phyloP scores from a whole-genome alignment of 35 echinoderm and acorn worm genomes.

The Ophioderma brevispina region DNA sequence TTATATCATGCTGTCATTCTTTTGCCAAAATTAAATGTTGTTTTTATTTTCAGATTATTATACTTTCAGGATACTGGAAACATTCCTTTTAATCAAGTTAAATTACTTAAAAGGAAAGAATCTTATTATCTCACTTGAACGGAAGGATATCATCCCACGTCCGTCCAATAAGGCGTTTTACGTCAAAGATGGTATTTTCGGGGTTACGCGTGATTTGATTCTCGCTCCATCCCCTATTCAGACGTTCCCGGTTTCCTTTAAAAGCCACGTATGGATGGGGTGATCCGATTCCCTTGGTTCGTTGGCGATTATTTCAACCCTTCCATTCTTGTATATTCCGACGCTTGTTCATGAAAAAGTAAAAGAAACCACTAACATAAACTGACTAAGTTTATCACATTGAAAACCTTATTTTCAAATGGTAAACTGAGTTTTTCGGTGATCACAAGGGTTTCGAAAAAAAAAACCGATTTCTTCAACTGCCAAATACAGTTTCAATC shows the following conservation, averaged over 20 bases:
- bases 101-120: slow-evolving; percentile 88
- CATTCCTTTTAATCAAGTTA: too few species aligned
- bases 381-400: too few species aligned
- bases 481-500: too few species aligned
- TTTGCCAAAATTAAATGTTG: background rate
- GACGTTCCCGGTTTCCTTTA: slow-evolving; percentile 76
- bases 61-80: too few species aligned
- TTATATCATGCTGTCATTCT: background rate
- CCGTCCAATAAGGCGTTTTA: slow-evolving; percentile 92
- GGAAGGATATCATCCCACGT: slow-evolving; percentile 74
- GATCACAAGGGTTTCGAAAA: too few species aligned
- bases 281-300: slow-evolving; percentile 99
- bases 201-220: slow-evolving; percentile 93
- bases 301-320: slow-evolving; percentile 98
- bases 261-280: slow-evolving; percentile 96
- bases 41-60: too few species aligned
- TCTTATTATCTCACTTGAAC: slow-evolving; percentile 80
- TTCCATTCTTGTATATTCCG: slow-evolving; percentile 91
- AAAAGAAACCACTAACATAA: too few species aligned
- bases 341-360: too few species aligned
- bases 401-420: too few species aligned
- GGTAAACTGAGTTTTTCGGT: too few species aligned
- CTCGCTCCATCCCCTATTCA: slow-evolving; percentile 95
- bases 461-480: too few species aligned
- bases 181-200: slow-evolving; percentile 87